Evolutionary conservation across 2,888 invertebrate genomes (phyloP), one percentile per base, ranked within the genome.

Genomic region (Adineta ricciae): DNA sequence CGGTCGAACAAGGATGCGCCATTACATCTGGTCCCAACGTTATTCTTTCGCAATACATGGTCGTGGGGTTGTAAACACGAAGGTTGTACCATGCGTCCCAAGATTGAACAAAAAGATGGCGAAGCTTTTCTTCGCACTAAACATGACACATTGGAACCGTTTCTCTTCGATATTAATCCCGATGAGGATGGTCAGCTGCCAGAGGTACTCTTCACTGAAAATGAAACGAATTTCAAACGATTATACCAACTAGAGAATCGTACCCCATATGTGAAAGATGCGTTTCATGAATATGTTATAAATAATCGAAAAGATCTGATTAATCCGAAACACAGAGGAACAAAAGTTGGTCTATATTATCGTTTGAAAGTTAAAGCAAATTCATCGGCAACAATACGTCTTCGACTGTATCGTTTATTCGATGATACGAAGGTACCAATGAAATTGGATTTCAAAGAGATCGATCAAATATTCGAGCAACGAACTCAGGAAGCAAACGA

Each of bases 11-110:
- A 88, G 8, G 85, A 86, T n/a, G 88, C 88, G n/a, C 88, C 87
- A 1, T 87, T 90, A 7, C 90, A 90, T 86, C 88, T 90, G 21
- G 86, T 90, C 21, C 90, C 90, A 0, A 88, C 88, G 9, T 86
- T 90, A 2, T 90, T 90, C 90, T 90, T 88, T 87, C 87, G 90
- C 87, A 89, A 87, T 84, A 86, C 86, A 8, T 87, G 87, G 87
- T 84, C 73, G 36, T 87, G 19, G 87, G 87, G 24, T 14, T 56
- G 84, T 49, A 24, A 38, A 83, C 64, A 38, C 38, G 49, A 38
- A 54, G 54, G 54, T 54, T 54, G 54, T 21, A 54, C 54, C 24
- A 54, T 54, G n/a, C 54, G n/a, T n/a, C 54, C 54, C 5, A 54
- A 54, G 8, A 54, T 54, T 21, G 54, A n/a, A 54, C 54, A 21